Conservation (phyloP, 2,888 invertebrate species). For the Cosmia trapezina region DNA sequence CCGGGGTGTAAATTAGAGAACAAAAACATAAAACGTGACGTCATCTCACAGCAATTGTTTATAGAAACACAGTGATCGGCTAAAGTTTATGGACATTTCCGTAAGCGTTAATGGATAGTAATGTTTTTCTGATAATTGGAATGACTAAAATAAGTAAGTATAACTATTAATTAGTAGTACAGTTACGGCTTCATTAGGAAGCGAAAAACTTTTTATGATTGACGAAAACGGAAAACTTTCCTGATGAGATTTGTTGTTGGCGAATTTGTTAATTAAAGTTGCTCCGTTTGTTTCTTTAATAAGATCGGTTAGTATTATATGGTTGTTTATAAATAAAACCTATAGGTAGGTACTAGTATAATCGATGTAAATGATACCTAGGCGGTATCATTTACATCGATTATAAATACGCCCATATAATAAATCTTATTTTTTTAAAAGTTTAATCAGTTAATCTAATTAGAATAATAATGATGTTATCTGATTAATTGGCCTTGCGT, state of each 20-base stretch:
- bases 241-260: slow-evolving; percentile 61
- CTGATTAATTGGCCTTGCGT: background rate
- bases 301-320: slow-evolving; percentile 25
- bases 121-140: slow-evolving; percentile 83
- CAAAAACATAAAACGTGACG: slow-evolving; percentile 70
- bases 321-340: background rate
- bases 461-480: background rate
- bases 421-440: background rate
- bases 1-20: slow-evolving; percentile 70
- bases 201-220: slow-evolving; percentile 45
- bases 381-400: slow-evolving; percentile 3
- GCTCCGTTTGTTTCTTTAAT: slow-evolving; percentile 42
- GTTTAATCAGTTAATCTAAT: background rate
- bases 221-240: slow-evolving; percentile 55
- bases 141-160: slow-evolving; percentile 86
- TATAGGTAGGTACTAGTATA: too few relatives aligned
- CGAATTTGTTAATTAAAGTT: slow-evolving; percentile 61
- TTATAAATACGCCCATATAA: background rate
- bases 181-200: slow-evolving; percentile 16
- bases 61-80: slow-evolving; percentile 62
- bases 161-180: slow-evolving; percentile 40
- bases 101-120: slow-evolving; percentile 76
- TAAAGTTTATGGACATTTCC: slow-evolving; percentile 67
- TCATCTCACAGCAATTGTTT: slow-evolving; percentile 56
- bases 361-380: too few relatives aligned